Conservation (phyloP, 1,140 invertebrate species). For the Asobara japonica region DNA sequence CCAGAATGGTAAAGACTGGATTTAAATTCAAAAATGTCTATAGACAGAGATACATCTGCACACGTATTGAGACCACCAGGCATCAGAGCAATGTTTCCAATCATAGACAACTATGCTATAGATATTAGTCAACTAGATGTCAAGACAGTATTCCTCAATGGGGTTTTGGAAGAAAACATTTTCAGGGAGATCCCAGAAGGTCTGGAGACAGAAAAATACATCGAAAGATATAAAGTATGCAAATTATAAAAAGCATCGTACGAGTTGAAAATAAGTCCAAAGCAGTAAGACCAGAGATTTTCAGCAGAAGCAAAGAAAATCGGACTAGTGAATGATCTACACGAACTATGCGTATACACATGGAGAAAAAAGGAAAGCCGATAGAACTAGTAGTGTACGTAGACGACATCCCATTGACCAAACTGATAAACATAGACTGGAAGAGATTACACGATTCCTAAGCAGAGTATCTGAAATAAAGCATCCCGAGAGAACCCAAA, state of each 20-base stretch:
- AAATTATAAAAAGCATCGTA: slow-evolving; percentile 43
- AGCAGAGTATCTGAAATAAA: slow-evolving; percentile 38
- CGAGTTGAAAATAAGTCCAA: slow-evolving; percentile 41
- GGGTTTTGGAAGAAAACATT: slow-evolving; percentile 49
- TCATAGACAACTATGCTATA: slow-evolving; percentile 44
- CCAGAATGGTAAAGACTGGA: too few species aligned
- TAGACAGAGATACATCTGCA: slow-evolving; percentile 24
- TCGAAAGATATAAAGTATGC: slow-evolving; percentile 30
- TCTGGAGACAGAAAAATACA: background rate
- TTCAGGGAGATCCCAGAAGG: slow-evolving; percentile 54
- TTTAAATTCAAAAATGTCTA: too few species aligned
- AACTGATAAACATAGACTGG: slow-evolving; percentile 17
- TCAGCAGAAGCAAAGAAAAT: slow-evolving; percentile 19
- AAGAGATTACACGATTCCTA: slow-evolving; percentile 27
- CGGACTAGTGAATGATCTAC: slow-evolving; percentile 35
- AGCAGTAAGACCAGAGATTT: slow-evolving; percentile 40
- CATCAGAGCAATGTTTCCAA: slow-evolving; percentile 33
- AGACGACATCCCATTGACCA: too few species aligned
- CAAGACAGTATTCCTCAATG: too few species aligned
- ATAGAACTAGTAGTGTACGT: slow-evolving; percentile 15
- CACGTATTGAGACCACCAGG: slow-evolving; percentile 44
- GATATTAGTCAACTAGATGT: slow-evolving; percentile 48
- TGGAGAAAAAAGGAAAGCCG: slow-evolving; percentile 30
- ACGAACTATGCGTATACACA: slow-evolving; percentile 41
- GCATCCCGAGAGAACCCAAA: slow-evolving; percentile 33